Conservation (phyloP, 2,113 vertebrate species). For the Pachycephala philippinensis region DNA sequence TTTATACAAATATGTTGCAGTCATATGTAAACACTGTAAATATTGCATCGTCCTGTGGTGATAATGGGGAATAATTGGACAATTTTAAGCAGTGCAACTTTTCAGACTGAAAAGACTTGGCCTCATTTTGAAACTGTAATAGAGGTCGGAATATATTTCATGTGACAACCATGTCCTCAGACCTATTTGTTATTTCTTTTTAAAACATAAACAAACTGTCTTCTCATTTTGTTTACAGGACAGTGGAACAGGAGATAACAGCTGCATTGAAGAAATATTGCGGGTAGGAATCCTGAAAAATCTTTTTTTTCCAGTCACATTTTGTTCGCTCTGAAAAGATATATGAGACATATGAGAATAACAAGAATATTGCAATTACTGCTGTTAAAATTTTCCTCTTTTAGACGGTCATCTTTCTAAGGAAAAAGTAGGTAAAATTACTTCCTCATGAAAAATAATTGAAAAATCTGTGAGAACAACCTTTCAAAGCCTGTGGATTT, state of each 20-base stretch:
- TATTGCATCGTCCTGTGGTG: background rate
- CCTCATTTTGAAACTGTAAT: background rate
- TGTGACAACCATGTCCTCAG: background rate
- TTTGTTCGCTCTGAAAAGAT: background rate
- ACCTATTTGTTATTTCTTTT: constrained; percentile 17
- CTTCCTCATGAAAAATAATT: constrained; percentile 15
- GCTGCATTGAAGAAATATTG: constrained; percentile 82
- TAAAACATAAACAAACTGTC: constrained; percentile 33
- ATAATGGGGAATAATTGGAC: background rate
- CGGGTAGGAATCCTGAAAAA: constrained; percentile 76
- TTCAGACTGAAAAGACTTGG: background rate
- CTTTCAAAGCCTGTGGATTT: background rate
- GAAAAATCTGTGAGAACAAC: constrained; percentile 23
- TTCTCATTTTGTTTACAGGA: constrained; percentile 77
- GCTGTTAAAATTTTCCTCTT: background rate
- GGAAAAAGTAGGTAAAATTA: background rate
- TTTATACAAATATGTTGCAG: background rate
- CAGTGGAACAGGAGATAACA: constrained; percentile 77
- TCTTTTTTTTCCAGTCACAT: background rate
- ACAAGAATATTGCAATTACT: background rate
- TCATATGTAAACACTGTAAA: background rate
- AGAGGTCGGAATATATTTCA: constrained; percentile 8
- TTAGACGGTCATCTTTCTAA: background rate
- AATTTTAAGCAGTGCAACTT: background rate
- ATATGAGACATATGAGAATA: background rate